phyloP scores from a whole-genome alignment of 1,140 invertebrate genomes.

The Drosophila novamexicana region DNA sequence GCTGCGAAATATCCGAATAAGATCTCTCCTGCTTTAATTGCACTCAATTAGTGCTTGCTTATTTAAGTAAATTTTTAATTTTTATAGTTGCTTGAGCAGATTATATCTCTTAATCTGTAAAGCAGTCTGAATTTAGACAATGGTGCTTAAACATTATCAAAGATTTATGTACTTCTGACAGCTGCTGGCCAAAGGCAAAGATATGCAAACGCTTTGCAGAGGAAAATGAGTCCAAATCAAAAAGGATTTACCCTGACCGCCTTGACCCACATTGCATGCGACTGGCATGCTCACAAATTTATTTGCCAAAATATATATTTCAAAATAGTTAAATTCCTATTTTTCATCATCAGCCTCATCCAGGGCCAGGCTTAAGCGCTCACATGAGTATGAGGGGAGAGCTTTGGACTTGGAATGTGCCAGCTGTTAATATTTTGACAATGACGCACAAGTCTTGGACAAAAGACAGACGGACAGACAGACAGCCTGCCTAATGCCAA shows the following conservation, averaged over 20 bases:
- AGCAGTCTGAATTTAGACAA: neutral
- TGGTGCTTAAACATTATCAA: neutral
- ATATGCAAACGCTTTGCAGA: neutral
- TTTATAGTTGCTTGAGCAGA: conserved; percentile 7
- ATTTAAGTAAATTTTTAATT: conserved; percentile 54
- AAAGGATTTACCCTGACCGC: conserved; percentile 53
- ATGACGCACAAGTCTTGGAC: conserved; percentile 75
- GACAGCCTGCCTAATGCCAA: conserved; percentile 59
- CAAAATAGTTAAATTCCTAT: conserved; percentile 75
- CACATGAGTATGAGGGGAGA: conserved; percentile 35
- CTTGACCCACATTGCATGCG: conserved; percentile 60
- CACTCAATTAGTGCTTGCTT: conserved; percentile 17
- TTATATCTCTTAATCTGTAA: conserved; percentile 20
- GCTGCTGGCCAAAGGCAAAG: conserved; percentile 13
- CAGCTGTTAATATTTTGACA: conserved; percentile 83
- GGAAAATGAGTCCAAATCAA: conserved; percentile 39
- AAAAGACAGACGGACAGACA: conserved; percentile 33
- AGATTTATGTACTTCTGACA: conserved; percentile 43
- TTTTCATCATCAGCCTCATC: conserved; percentile 59
- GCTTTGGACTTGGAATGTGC: conserved; percentile 58
- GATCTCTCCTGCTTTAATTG: neutral
- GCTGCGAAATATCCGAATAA: neutral
- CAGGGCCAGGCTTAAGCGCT: conserved; percentile 59
- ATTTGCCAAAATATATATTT: conserved; percentile 61
- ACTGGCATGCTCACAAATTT: conserved; percentile 32